Evolutionary conservation across 2,888 invertebrate species (phyloP), one percentile per base, ranked within the genome.

Genomic region (Nudaria mundana): DNA sequence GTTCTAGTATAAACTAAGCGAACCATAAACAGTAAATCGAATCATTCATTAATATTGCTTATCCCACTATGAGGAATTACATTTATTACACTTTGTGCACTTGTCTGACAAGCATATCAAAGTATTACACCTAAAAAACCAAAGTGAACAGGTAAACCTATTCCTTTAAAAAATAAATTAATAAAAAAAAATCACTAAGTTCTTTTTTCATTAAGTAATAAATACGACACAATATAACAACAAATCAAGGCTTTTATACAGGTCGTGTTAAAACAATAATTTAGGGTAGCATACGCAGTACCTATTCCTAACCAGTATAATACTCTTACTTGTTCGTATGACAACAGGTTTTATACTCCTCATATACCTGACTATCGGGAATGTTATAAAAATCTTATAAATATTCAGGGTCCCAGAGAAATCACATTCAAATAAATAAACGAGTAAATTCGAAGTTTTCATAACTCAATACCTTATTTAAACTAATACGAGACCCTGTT

Each of bases 51-150:
- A 64, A 63, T 71, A 76, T 76, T 74, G 74, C 78, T 80, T 79
- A 76, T 67, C 65, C 68, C 76, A 64, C 68, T 73, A 77, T 49
- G 56, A 69, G 73, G 74, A 73, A 71, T 70, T 69, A 59, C 47
- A 59, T 54, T 16, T 39, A 20, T 46, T 48, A 78, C 66, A 82
- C 78, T 76, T 77, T 80, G 78, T 76, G 82, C 81, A 71, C 87
- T 84, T 83, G 87, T 87, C 71, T 83, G 69, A 87, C 87, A 86
- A 87, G 87, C 84, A 72, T 70, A 64, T 61, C 77, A 80, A 77
- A 82, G 78, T 75, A 63, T 70, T 65, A 66, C 49, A 62, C 57
- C 69, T 66, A 61, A 57, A 51, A 54, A 44, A 61, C 56, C 54
- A 55, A 50, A 48, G 40, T 60, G 69, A 63, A 65, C 52, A 54